Percentiles rank a stretch among this genome's conserved stretches.
phyloP scores from a whole-genome alignment of 92 coral and sea anemone genomes.

The Palythoa heliodiscus region DNA sequence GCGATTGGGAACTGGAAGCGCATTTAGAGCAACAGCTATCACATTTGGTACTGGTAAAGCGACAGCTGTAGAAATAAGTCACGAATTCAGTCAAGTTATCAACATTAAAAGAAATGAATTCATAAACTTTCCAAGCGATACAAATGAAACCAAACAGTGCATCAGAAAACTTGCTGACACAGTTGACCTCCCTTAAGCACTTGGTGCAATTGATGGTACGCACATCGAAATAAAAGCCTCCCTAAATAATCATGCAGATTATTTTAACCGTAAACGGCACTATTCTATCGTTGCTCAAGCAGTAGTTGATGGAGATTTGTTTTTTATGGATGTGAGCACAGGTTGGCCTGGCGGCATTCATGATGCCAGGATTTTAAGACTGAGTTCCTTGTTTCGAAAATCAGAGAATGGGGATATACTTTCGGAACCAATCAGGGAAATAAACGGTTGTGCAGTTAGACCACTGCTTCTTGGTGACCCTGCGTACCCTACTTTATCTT shows the following conservation, averaged over 20 bases:
- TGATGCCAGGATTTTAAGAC: slow-evolving; percentile 43
- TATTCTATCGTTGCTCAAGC: slow-evolving; percentile 37
- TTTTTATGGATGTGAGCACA: slow-evolving; percentile 51
- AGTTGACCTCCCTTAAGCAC: slow-evolving; percentile 38
- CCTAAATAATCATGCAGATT: not conserved
- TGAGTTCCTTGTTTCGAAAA: slow-evolving; percentile 26
- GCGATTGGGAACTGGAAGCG: slow-evolving; percentile 37
- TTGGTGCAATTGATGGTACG: slow-evolving; percentile 39
- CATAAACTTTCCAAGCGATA: slow-evolving; percentile 23
- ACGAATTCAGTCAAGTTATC: slow-evolving; percentile 25
- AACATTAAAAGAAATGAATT: slow-evolving; percentile 27
- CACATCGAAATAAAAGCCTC: slow-evolving; percentile 41
- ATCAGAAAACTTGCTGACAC: slow-evolving; percentile 30
- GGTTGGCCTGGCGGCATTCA: slow-evolving; percentile 54
- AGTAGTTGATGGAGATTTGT: slow-evolving; percentile 33
- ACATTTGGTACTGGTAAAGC: slow-evolving; percentile 44
- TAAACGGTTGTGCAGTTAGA: slow-evolving; percentile 1
- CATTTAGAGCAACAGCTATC: slow-evolving; percentile 39
- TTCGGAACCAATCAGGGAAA: slow-evolving; percentile 22
- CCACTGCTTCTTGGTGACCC: slow-evolving; percentile 16
- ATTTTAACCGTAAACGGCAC: slow-evolving; percentile 41
- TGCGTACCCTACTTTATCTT: not conserved
- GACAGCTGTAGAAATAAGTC: slow-evolving; percentile 28
- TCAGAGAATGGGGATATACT: slow-evolving; percentile 14
- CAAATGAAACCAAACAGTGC: slow-evolving; percentile 7